Conservation (phyloP, 2,888 invertebrate genomes). For the Ochlodes sylvanus region DNA sequence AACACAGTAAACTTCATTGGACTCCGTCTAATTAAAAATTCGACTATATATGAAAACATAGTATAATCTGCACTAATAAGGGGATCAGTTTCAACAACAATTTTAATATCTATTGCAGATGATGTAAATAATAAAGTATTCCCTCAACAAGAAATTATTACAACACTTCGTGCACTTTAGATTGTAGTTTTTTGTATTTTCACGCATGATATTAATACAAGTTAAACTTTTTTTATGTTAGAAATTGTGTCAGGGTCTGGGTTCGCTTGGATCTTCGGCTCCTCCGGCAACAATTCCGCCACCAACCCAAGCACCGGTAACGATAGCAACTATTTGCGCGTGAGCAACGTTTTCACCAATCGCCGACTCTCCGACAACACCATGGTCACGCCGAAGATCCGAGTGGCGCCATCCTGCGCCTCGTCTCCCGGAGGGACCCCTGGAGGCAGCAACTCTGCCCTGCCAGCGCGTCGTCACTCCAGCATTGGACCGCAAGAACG, state of each 20-base stretch:
- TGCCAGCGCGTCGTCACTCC: conserved; percentile 95
- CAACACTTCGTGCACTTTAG: background rate
- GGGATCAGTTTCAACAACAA: no score
- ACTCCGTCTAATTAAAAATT: no score
- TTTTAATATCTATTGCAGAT: no score
- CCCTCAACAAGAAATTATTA: background rate
- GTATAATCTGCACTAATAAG: no score
- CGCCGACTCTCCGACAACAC: conserved; percentile 96
- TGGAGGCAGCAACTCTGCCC: conserved; percentile 88
- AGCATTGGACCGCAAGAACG: conserved; percentile 96
- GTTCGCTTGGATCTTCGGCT: conserved; percentile 93
- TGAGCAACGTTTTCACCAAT: conserved; percentile 92
- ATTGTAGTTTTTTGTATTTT: conserved; percentile 2
- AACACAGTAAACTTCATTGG: no score
- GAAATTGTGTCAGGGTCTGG: conserved; percentile 62
- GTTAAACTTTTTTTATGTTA: conserved; percentile 23
- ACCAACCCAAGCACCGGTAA: conserved; percentile 87
- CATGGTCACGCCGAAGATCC: conserved; percentile 95
- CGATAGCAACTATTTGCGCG: conserved; percentile 92
- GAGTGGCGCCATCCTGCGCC: conserved; percentile 94
- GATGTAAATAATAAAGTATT: conserved; percentile 4
- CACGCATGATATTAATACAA: conserved; percentile 7
- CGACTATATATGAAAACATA: no score
- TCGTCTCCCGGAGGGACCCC: conserved; percentile 91
- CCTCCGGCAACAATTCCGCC: conserved; percentile 80